Evolutionary conservation across 2,797 vertebrate species (phyloP).

Genomic region (Dendrocincla tyrannina): DNA sequence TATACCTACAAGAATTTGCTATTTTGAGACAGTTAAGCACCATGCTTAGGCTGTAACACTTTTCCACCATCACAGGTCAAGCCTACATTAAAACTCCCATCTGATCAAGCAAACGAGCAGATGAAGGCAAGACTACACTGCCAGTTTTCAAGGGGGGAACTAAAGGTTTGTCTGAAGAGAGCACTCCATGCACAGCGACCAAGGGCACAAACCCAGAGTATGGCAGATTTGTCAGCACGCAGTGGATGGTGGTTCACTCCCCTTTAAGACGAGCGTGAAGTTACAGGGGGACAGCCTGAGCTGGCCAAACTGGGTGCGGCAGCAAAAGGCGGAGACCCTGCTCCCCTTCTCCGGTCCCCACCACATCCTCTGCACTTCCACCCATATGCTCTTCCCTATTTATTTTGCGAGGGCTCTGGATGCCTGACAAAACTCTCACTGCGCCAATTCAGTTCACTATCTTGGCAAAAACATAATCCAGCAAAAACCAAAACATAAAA

Average conservation of each 20-base stretch:
- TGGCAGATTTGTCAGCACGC: not conserved
- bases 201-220: not conserved
- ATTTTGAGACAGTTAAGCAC: not conserved
- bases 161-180: not conserved
- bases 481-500: conserved; percentile 40
- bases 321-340: not conserved
- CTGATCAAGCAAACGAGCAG: not conserved
- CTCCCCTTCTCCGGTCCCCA: conserved; percentile 23
- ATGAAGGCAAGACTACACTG: not conserved
- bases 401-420: conserved; percentile 50
- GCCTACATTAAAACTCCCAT: not conserved
- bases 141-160: not conserved
- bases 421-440: not conserved
- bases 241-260: not conserved
- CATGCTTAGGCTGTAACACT: not conserved
- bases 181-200: not conserved
- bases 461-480: conserved; percentile 26
- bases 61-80: not conserved
- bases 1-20: not conserved
- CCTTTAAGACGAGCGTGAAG: not conserved
- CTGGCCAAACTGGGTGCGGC: not conserved
- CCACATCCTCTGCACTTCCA: conserved; percentile 55
- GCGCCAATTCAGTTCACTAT: conserved; percentile 30
- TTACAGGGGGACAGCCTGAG: not conserved
- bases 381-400: conserved; percentile 30